phyloP scores from a whole-genome alignment of 2,113 vertebrate species.

The Lagenorhynchus albirostris region DNA sequence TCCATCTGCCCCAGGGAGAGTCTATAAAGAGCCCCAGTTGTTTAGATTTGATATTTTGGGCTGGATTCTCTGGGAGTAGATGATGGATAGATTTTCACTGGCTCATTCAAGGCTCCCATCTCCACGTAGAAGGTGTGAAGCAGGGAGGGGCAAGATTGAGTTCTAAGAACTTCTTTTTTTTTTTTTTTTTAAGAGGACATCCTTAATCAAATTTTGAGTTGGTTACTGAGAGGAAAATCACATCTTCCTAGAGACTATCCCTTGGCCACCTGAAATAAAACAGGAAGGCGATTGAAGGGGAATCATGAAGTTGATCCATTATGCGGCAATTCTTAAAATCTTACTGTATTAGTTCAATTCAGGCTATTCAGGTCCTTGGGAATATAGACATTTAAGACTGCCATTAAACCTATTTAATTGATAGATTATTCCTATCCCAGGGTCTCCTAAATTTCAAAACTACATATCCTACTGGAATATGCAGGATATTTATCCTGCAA shows the following conservation, averaged over 20 bases:
- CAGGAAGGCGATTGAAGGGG: not conserved
- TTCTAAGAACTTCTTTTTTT: not conserved
- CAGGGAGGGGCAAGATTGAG: not conserved
- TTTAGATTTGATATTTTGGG: not conserved
- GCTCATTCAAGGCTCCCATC: not conserved
- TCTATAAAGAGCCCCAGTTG: not conserved
- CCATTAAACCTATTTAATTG: not conserved
- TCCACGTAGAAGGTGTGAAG: not conserved
- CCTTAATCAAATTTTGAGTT: not conserved
- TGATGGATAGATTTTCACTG: not conserved
- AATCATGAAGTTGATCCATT: not conserved
- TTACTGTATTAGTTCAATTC: not conserved
- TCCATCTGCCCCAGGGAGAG: not conserved
- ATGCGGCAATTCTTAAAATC: not conserved
- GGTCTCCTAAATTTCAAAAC: not conserved
- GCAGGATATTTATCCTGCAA: not conserved
- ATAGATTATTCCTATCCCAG: not conserved
- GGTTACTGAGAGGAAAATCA: not conserved
- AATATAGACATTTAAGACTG: not conserved
- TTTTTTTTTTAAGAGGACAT: not conserved
- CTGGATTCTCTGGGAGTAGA: not conserved
- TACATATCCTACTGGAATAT: not conserved
- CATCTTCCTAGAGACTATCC: not conserved
- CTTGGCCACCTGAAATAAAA: not conserved
- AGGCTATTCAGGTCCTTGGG: not conserved